Evolutionary conservation across 1,140 invertebrate species (phyloP), one percentile per base, ranked within the genome.

Genomic region (Formica selysi): DNA sequence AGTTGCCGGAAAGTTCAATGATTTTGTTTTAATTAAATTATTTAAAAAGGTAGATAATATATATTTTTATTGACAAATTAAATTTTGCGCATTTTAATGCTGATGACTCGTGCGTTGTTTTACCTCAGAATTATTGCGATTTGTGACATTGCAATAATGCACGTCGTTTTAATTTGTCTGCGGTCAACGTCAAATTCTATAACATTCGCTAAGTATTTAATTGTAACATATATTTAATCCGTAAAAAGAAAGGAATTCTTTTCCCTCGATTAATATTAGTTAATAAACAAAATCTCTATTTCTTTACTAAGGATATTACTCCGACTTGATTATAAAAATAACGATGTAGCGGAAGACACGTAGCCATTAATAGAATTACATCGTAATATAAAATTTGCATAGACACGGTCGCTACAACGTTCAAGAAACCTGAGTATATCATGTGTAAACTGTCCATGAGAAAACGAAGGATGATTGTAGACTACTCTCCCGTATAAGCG

Each of bases 171-270:
- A 81, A 81, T 81, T 26, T 81, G 44, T 81, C 16, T 71, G 84
- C 41, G 54, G 73, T 64, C 64, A 80, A 87, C 88, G 86, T 89
- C 74, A 76, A 29, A 26, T 61, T 70, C 70, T 29, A 67, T 26
- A 71, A 88, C 85, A 81, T 38, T 76, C 51, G 57, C 83, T 91
- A 88, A 91, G 61, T 88, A 70, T 88, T 92, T 89, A 87, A 92
- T 91, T 86, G 86, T 80, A 87, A 86, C 71, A 19, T 67, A 51
- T 67, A 44, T 54, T 71, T 86, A 85, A 88, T 78, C 32, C 54
- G 16, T 51, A 11, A 57, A 36, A 19, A 29, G 54, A 8, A 29
- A 73, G 32, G 80, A 57, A 67, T 22, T 38, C 26, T 73, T 5
- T 4, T 41, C 19, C 19, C 41, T 19, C 19, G 29, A 29, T 88